Evolutionary conservation across 2,888 invertebrate species (phyloP).

Genomic region (Cetonia aurata): DNA sequence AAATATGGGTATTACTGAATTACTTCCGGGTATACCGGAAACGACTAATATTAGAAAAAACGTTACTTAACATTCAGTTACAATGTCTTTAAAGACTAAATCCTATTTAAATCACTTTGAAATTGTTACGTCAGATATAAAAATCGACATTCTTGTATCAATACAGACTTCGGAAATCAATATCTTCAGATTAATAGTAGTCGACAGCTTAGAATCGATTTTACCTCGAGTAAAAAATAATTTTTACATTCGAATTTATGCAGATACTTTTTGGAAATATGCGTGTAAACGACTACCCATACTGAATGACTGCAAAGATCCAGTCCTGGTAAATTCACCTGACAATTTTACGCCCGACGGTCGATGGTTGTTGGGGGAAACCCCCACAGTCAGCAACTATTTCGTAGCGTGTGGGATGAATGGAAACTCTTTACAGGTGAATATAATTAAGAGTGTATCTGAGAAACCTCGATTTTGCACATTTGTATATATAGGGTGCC

Average conservation of each 20-base stretch:
- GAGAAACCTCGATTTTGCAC: not conserved
- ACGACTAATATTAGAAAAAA: too few species aligned
- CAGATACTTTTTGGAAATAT: slow-evolving; percentile 69
- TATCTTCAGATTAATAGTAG: too few species aligned
- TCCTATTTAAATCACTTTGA: too few species aligned
- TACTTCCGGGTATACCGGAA: too few species aligned
- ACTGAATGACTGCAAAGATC: slow-evolving; percentile 68
- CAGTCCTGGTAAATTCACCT: slow-evolving; percentile 73
- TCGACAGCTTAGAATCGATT: too few species aligned
- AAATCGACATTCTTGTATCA: too few species aligned
- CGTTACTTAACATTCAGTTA: too few species aligned
- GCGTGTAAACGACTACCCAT: slow-evolving; percentile 71
- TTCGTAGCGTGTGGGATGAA: slow-evolving; percentile 82
- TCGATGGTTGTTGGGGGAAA: slow-evolving; percentile 77
- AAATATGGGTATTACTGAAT: too few species aligned
- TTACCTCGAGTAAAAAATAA: not conserved
- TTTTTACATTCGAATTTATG: slow-evolving; percentile 13
- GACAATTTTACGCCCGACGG: slow-evolving; percentile 82
- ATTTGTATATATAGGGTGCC: slow-evolving; percentile 68
- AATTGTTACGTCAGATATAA: too few species aligned
- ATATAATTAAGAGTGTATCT: slow-evolving; percentile 1
- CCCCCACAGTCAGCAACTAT: slow-evolving; percentile 78
- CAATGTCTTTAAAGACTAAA: too few species aligned
- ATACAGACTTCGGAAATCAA: too few species aligned
- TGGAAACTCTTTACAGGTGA: slow-evolving; percentile 73